A percentile compares a stretch with the other conserved stretches of the same genome.
Evolutionary conservation across 1,140 invertebrate genomes (phyloP).

Genomic region (Sycophaga agraensis): DNA sequence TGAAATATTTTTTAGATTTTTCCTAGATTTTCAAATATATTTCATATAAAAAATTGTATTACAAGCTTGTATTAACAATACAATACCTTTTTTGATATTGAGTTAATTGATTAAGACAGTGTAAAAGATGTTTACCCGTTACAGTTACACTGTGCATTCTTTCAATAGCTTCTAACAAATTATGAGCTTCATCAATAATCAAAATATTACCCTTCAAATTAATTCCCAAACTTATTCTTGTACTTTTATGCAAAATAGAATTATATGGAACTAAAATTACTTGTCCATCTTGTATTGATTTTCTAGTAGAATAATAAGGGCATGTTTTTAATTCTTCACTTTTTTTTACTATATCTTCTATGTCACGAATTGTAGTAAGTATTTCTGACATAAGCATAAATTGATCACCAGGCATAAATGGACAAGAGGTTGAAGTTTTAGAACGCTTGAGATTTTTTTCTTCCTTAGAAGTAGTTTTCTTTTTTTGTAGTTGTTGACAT

Average conservation of each 20-base stretch:
- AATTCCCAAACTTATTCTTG: constrained; percentile 70
- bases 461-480: constrained; percentile 62
- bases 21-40: neutral
- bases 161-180: constrained; percentile 88
- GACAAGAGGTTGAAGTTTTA: constrained; percentile 65
- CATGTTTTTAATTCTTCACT: constrained; percentile 77
- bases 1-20: neutral
- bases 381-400: constrained; percentile 67
- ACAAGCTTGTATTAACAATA: too few species aligned
- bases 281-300: constrained; percentile 78
- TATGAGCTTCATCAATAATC: constrained; percentile 97
- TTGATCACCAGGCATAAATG: constrained; percentile 66
- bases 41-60: too few species aligned
- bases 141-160: constrained; percentile 81
- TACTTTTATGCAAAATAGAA: constrained; percentile 82
- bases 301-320: constrained; percentile 86
- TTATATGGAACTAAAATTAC: constrained; percentile 84
- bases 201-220: constrained; percentile 82
- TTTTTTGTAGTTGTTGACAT: constrained; percentile 87
- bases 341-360: constrained; percentile 79
- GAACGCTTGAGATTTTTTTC: constrained; percentile 67
- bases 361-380: constrained; percentile 76
- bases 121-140: constrained; percentile 65
- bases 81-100: constrained; percentile 71
- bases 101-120: constrained; percentile 71